Conservation (phyloP, 2,888 invertebrate species). For the Pherbina coryleti region DNA sequence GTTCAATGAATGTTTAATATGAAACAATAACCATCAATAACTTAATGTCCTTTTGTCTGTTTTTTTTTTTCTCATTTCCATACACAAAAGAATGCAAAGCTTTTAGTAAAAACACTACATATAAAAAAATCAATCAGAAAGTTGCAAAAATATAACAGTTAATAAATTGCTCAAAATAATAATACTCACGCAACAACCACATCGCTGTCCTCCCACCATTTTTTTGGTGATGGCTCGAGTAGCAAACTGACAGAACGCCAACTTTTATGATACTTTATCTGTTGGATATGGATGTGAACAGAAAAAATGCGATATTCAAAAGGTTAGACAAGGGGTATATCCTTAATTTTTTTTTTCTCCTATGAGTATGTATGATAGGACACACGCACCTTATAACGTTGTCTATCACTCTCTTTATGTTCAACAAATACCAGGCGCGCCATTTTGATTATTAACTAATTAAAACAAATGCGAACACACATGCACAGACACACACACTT, state of each 20-base stretch:
- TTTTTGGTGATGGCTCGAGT: constrained; percentile 57
- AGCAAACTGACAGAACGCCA: constrained; percentile 61
- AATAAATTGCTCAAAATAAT: constrained; percentile 25
- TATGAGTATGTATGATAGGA: background rate
- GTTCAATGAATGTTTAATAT: background rate
- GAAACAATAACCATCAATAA: background rate
- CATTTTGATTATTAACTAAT: constrained; percentile 49
- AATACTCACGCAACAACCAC: constrained; percentile 67
- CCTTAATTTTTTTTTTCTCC: background rate
- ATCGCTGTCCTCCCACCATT: constrained; percentile 69
- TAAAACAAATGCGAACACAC: constrained; percentile 11
- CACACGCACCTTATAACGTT: constrained; percentile 54
- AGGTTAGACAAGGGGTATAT: background rate
- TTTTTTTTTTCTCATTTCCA: background rate
- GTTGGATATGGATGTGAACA: background rate
- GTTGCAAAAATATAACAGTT: constrained; percentile 1
- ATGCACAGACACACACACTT: background rate
- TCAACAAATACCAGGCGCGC: constrained; percentile 60
- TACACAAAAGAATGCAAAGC: background rate
- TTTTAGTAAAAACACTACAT: background rate
- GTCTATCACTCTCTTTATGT: constrained; percentile 51
- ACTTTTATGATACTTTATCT: constrained; percentile 58
- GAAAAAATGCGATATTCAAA: background rate
- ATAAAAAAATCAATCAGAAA: background rate
- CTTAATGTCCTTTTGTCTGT: background rate